Evolutionary conservation across 1,140 invertebrate species (phyloP), one percentile per base, ranked within the genome.

Genomic region (Epicauta chinensis): DNA sequence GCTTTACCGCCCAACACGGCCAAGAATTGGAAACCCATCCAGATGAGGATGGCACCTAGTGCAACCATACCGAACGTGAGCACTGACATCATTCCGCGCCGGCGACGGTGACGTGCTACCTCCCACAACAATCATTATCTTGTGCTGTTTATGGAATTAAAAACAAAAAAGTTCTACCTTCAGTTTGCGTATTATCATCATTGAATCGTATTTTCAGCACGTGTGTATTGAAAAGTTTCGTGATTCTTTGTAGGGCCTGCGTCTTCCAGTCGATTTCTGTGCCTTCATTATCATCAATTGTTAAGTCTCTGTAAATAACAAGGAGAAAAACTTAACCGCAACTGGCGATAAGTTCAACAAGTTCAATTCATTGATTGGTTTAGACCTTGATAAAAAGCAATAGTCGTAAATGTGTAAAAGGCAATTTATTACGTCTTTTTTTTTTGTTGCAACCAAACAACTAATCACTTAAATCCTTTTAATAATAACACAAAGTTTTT

Each of bases 1-100:
- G 86, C 84, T 70, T 89, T 89, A 16, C 85, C 86, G 9, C 84
- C 85, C 0, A 89, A 70, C 0, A 87, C 82, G 0, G 85, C 83
- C 0, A 89, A 71, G 62, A 87, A 85, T 61, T 87, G 84, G 52
- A 87, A 87, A 23, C 84, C 84, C 80, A 89, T 81, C 1, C 85
- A 84, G 7, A 87, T 74, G 0, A 87, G 61, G 1, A 88, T 79
- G 58, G 83, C 79, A 1, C 82, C 82, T 62, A 87, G 78, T 10
- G 84, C 75, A 1, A 86, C 71, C 0, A 86, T 67, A 1, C 83
- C 84, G 63, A 86, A 85, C 76, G 87, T 81, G 75, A 87, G 78
- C 59, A 86, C 75, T 2, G 81, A 79, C 64, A 86, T 75, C 72
- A 53, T 55, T 30, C 56, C 58, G 17, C 59, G 35, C 39, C 12